Base-by-base conservation (phyloP, 2,113 vertebrate species). In the Vireo altiloquus region DNA sequence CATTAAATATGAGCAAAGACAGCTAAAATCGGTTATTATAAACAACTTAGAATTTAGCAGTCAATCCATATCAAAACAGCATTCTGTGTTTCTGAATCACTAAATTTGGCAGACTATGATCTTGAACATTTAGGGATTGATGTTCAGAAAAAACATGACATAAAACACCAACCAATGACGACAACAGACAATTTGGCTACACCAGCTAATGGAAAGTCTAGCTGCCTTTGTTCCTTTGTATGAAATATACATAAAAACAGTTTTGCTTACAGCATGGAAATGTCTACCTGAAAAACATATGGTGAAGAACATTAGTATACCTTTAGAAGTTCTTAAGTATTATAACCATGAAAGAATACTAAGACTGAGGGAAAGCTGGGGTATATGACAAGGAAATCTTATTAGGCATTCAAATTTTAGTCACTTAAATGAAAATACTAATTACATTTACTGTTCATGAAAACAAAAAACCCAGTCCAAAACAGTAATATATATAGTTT, bases 391-490 rank as follows among this genome's bases (percentile, higher is more conserved):
- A 61, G 25, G 20, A 57, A 39, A 71, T 53, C 6, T 61, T 4
- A 35, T 13, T 35, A 68, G 5, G 28, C 57, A 76, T 63, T 66
- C 8, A 71, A 63, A 87, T 66, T 70, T 22, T 30, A 21, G 47
- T 11, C 35, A 39, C 11, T 70, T 54, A 21, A 75, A 82, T 60
- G 7, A 82, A 89, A 78, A 82, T 16, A 46, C 3, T 56, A 12
- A 60, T 27, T 40, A 44, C 0, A 4, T 46, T 69, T 54, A 33
- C 8, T 57, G 9, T 21, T 40, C 3, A 21, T 17, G 1, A 9
- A 15, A 30, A 33, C 10, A 33, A 33, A 6, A 22, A 18, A 8
- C 0, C 1, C 5, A 69, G 3, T 44, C 21, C 21, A 54, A 40
- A 72, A 35, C 4, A 63, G 3, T n/a, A 28, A 49, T 13, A 28